phyloP scores from a whole-genome alignment of 1,140 invertebrate genomes.

The Magallana angulata region DNA sequence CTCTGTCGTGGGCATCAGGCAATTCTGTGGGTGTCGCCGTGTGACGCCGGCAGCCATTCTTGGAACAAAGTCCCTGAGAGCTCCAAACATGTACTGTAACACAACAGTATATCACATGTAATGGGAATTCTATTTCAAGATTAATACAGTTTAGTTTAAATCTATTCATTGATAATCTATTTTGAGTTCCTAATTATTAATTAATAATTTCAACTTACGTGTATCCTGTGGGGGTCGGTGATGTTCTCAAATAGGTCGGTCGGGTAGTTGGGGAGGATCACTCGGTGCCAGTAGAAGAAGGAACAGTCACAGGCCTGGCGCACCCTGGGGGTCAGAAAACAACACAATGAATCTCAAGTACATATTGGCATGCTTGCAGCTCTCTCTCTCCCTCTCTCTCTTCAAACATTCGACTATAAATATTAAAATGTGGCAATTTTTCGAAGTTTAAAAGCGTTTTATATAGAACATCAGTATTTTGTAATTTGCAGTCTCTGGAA shows the following conservation, averaged over 20 bases:
- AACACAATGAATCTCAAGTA: not conserved
- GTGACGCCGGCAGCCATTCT: constrained; percentile 78
- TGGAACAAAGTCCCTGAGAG: constrained; percentile 83
- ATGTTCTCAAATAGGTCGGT: constrained; percentile 84
- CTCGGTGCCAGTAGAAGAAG: constrained; percentile 91
- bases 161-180: too few species aligned
- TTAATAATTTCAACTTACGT: constrained; percentile 78
- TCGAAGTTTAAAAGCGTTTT: too few species aligned
- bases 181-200: too few species aligned
- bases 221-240: constrained; percentile 83
- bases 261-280: constrained; percentile 81
- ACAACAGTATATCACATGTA: too few species aligned
- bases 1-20: constrained; percentile 75
- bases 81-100: constrained; percentile 84
- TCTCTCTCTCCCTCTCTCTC: too few species aligned
- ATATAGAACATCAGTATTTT: too few species aligned
- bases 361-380: too few species aligned
- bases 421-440: too few species aligned
- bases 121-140: too few species aligned
- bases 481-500: too few species aligned
- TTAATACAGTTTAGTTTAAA: too few species aligned
- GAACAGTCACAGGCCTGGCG: constrained; percentile 85
- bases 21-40: constrained; percentile 70
- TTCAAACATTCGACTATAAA: too few species aligned
- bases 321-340: constrained; percentile 76